Evolutionary conservation across 2,888 invertebrate species (phyloP), one percentile per base, ranked within the genome.

Genomic region (Megamerina dolium): DNA sequence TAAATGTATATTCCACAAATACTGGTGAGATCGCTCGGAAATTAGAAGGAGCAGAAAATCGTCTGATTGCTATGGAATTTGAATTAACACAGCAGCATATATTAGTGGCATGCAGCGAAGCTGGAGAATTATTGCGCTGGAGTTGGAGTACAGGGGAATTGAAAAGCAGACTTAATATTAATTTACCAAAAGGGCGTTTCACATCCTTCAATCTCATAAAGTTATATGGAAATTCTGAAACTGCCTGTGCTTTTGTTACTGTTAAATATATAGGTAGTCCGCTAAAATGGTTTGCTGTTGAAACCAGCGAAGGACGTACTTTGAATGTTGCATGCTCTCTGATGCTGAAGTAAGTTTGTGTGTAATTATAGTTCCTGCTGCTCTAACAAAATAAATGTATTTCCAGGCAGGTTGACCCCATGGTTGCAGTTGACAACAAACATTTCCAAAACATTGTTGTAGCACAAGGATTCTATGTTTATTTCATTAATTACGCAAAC

Each of bases 21-120:
- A 85, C 85, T 3, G 83, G 82, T 1, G 80, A 82, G 57, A 73
- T 77, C 50, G 70, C 81, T 2, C 71, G 74, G 41, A 75, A 78
- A 52, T 76, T 81, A 38, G 74, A 74, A 48, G 78, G 78, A 18
- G 73, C 78, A 16, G 66, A 64, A 14, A 62, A 73, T 5, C 72
- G 78, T n/a, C 34, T 72, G 14, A 72, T 78, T 23, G 76, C 76
- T 21, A 73, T 81, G 53, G 66, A 73, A 40, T 57, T 75, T 35
- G 73, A 75, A 48, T 61, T 72, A 16, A 70, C 64, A 40, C 70
- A 71, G 57, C 55, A 64, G 19, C 74, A 74, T 51, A 63, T 67
- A 18, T 70, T 76, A 26, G 56, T 78, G 16, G 77, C 77, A 4
- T 80, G 82, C 56, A 78, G 79, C 1, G 66, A 66, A 29, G 60